Conservation (phyloP, 2,888 invertebrate genomes). For the Trachelus iudaicus region DNA sequence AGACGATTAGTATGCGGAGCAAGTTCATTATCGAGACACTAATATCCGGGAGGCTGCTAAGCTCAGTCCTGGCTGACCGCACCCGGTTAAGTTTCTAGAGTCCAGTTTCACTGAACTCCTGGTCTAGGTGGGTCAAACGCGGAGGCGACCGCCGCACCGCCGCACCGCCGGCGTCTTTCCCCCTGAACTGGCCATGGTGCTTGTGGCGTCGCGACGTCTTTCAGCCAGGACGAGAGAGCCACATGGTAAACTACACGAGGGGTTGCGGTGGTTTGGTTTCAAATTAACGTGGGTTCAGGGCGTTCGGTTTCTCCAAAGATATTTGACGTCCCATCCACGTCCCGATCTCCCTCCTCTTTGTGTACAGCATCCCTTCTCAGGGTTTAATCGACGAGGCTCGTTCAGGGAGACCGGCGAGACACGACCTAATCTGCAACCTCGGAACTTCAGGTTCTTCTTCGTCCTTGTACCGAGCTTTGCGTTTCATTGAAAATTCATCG, state of each 20-base stretch:
- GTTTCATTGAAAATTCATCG: not conserved
- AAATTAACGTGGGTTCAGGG: not conserved
- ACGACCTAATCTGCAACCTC: not conserved
- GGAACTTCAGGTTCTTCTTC: not conserved
- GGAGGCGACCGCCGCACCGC: accelerated
- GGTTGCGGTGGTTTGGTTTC: not conserved
- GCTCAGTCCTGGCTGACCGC: not conserved
- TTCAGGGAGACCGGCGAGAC: not conserved
- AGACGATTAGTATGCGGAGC: conserved; percentile 20
- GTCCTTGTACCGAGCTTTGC: not conserved
- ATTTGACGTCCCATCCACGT: not conserved
- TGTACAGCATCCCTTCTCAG: not conserved
- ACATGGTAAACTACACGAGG: not conserved
- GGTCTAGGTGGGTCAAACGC: not conserved
- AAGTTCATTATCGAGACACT: conserved; percentile 24
- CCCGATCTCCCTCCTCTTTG: not conserved
- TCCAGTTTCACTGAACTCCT: not conserved
- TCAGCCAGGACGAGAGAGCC: not conserved
- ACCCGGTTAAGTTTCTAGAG: not conserved
- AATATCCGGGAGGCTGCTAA: conserved; percentile 14
- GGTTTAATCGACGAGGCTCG: not conserved
- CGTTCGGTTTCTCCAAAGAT: not conserved
- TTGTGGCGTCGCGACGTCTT: not conserved
- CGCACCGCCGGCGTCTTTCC: not conserved
- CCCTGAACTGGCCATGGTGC: not conserved